A percentile compares a stretch with the other conserved stretches of the same genome.
These are phyloP conservation scores for Drosophila kurseongensis DNA, from an alignment of 1,140 invertebrate species.

Conservation along the genomic window DNA sequence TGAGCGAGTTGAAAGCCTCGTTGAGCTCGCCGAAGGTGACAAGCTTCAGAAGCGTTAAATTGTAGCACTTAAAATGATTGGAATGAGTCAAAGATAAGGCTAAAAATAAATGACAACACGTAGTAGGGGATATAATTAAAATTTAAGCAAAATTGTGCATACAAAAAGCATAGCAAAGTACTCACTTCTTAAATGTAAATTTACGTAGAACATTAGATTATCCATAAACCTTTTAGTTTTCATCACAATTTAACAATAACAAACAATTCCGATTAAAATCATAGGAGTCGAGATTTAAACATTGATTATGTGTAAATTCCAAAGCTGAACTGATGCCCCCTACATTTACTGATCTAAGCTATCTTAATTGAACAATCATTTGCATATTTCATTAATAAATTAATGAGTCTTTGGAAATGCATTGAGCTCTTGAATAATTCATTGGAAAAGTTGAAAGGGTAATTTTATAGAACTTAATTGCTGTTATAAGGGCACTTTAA, in stretches of 20 bases:
- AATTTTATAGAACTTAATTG: neutral
- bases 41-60: conserved; percentile 68
- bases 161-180: neutral
- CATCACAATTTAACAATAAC: too few relatives aligned
- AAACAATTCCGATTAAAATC: too few relatives aligned
- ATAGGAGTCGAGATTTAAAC: too few relatives aligned
- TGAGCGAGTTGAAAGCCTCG: conserved; percentile 41
- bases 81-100: conserved; percentile 21
- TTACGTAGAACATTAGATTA: neutral
- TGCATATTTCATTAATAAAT: conserved; percentile 45
- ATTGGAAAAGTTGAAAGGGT: conserved; percentile 6
- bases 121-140: conserved; percentile 11
- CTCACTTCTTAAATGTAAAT: too few relatives aligned
- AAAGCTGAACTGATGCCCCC: neutral
- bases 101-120: conserved; percentile 7
- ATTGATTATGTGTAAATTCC: neutral
- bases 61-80: conserved; percentile 53
- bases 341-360: conserved; percentile 12
- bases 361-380: conserved; percentile 28
- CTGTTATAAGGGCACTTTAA: neutral
- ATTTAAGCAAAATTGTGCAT: neutral
- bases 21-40: conserved; percentile 60
- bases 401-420: conserved; percentile 18
- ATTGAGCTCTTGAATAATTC: neutral
- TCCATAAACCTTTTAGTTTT: too few relatives aligned